Conservation (phyloP, 2,797 vertebrate genomes). For the Clarias laeviceps region DNA sequence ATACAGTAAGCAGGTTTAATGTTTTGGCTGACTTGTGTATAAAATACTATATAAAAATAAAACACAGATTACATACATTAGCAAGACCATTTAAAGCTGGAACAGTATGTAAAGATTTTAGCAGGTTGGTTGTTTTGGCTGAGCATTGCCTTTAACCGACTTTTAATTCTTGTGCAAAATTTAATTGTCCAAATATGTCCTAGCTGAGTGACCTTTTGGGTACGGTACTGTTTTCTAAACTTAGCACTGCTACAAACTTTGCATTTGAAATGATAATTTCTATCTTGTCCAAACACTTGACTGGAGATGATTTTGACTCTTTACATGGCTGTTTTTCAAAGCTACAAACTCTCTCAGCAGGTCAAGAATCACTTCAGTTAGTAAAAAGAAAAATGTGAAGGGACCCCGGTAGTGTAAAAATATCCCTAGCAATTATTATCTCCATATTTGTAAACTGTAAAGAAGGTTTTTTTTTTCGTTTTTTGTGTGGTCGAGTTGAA, state of each 20-base stretch:
- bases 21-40: no score
- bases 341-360: neutral
- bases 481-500: neutral
- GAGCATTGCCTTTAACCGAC: neutral
- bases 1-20: no score
- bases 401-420: neutral
- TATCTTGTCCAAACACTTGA: neutral
- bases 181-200: neutral
- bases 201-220: neutral
- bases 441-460: neutral
- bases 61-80: neutral
- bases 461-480: neutral
- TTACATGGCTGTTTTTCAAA: neutral
- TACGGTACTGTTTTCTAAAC: neutral
- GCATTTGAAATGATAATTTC: neutral
- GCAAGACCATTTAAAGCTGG: no score
- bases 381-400: neutral
- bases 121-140: no score
- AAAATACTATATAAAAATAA: no score
- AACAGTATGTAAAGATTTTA: neutral
- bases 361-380: neutral
- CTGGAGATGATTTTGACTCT: neutral
- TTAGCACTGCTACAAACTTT: no score
- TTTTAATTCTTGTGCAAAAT: neutral
- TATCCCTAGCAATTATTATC: neutral